Conservation (phyloP, 2,113 vertebrate species). For the Rynchops niger region DNA sequence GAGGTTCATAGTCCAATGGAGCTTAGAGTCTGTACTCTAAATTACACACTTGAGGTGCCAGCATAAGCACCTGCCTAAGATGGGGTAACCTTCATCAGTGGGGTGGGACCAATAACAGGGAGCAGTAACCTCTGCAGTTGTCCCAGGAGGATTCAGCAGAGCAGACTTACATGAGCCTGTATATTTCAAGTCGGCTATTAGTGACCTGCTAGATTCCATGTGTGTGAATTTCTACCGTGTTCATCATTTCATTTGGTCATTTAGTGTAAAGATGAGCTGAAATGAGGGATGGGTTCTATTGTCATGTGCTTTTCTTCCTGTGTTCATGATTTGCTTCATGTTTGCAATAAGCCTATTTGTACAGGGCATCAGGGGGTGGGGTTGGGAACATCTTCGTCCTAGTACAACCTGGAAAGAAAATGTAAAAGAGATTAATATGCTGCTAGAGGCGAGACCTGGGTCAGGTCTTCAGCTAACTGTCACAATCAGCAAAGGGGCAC, state of each 20-base stretch:
- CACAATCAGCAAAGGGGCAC: background rate
- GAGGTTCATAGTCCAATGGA: background rate
- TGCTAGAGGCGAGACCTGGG: background rate
- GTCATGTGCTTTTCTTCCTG: background rate
- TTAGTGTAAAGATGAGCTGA: background rate
- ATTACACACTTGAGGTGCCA: background rate
- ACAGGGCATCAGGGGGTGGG: background rate
- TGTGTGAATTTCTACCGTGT: background rate
- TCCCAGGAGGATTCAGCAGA: background rate
- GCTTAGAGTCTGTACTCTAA: background rate
- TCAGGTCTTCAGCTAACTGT: background rate
- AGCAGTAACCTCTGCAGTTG: background rate
- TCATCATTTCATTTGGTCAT: background rate
- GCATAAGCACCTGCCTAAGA: background rate
- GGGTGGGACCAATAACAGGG: background rate
- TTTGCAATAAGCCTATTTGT: background rate
- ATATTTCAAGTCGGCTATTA: background rate
- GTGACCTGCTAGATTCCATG: background rate
- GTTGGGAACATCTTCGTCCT: background rate
- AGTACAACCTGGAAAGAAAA: background rate
- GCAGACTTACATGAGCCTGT: accelerated
- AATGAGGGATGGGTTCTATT: background rate
- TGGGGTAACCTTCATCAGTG: background rate
- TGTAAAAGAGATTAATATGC: background rate
- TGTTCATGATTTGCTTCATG: background rate